These are phyloP conservation scores for Meloidogyne chitwoodi DNA, from an alignment of 1,140 invertebrate genomes.

Conservation along the genomic window DNA sequence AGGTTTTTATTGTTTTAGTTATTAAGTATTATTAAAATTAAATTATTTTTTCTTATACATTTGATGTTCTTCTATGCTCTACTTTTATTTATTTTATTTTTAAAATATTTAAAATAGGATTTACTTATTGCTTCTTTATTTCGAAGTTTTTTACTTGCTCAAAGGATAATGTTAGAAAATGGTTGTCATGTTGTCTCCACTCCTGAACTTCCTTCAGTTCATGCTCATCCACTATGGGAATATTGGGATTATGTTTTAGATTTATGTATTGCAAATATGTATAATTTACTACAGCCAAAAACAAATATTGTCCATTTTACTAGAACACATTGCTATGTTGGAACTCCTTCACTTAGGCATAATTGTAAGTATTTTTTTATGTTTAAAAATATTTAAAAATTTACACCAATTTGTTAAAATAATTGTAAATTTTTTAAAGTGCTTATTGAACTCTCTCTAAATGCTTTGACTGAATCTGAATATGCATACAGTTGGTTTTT, in stretches of 20 bases:
- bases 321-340: constrained; percentile 35
- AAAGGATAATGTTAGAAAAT: constrained; percentile 89
- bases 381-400: neutral
- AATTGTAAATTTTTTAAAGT: constrained; percentile 35
- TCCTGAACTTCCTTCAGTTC: constrained; percentile 82
- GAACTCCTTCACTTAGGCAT: constrained; percentile 21
- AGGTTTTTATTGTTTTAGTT: constrained; percentile 61
- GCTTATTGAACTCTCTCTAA: constrained; percentile 38
- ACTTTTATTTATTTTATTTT: too few species aligned
- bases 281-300: constrained; percentile 36
- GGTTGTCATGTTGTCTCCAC: constrained; percentile 88
- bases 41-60: too few species aligned
- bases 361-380: constrained; percentile 38
- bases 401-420: neutral
- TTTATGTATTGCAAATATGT: constrained; percentile 79
- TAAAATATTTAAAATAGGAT: constrained; percentile 65
- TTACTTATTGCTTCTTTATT: constrained; percentile 94
- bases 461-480: constrained; percentile 16
- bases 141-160: constrained; percentile 91
- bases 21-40: too few species aligned
- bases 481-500: constrained; percentile 82
- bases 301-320: constrained; percentile 14
- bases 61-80: too few species aligned
- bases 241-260: constrained; percentile 94
- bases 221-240: constrained; percentile 71